Evolutionary conservation across 2,797 vertebrate species (phyloP), one percentile per base, ranked within the genome.

Genomic region (Erpetoichthys calabaricus): DNA sequence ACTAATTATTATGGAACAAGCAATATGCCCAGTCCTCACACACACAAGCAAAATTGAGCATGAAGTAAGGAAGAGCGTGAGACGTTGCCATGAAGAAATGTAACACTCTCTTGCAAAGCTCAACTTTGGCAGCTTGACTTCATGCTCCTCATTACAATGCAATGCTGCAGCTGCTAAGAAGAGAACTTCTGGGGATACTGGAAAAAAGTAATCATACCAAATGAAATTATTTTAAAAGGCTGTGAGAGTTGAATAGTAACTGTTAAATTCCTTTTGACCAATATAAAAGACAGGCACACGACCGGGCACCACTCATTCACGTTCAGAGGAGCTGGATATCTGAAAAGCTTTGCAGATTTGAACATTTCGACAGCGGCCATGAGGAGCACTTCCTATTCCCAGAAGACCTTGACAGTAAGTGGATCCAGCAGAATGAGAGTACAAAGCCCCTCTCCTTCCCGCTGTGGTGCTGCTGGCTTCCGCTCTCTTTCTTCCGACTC

Each of bases 381-480:
- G 78, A 67, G 45, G 45, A 76, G 69, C 5, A 56, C 60, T 1
- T 81, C 75, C 44, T 71, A 69, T 56, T 67, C 62, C 60, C 75
- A 80, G 62, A 79, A 79, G 70, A 81, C 73, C 65, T 64, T 78
- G 64, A 75, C 75, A 61, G 73, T 80, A 3, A 80, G 71, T 61
- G 65, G 69, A 58, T 70, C 73, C 25, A 54, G 59, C 53, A 65
- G 67, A 53, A 72, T 66, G 70, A 63, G 74, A 3, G 61, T 86
- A 25, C 77, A 80, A 70, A 83, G 81, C 58, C 69, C 77, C 0
- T 84, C 81, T 0, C 84, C 81, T 0, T 79, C 81, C 7, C 70
- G 70, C 4, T 77, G 76, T 68, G 75, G 75, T 5, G 77, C 74
- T 25, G 62, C 80, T 2, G 47, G 47, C 5, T 62, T 9, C 42